Evolutionary conservation across 2,888 invertebrate species (phyloP).

Genomic region (Nomada fucata): DNA sequence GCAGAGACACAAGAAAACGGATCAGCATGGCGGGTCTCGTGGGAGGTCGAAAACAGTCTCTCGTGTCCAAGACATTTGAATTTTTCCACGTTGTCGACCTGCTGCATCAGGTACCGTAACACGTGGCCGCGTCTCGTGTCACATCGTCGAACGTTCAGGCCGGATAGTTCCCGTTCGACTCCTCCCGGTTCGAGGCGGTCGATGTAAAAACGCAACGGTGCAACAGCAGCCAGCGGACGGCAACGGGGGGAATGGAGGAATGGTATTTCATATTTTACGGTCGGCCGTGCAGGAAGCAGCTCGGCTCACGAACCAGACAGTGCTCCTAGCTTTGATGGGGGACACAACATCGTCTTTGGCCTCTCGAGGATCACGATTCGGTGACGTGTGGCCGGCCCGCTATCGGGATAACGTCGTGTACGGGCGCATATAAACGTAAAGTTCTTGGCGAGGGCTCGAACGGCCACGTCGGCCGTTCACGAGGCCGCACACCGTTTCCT

Average conservation of each 20-base stretch:
- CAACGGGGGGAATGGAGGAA: slow-evolving; percentile 7
- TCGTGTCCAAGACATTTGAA: slow-evolving; percentile 56
- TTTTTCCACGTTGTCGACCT: slow-evolving; percentile 20
- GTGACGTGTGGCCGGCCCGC: slow-evolving; percentile 76
- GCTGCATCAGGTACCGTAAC: slow-evolving; percentile 33
- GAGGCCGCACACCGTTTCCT: slow-evolving; percentile 65
- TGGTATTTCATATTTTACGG: slow-evolving; percentile 69
- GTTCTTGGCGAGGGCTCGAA: slow-evolving; percentile 61
- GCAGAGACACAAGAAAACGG: not conserved
- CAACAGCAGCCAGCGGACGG: not conserved
- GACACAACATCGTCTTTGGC: slow-evolving; percentile 67
- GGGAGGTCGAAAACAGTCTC: slow-evolving; percentile 45
- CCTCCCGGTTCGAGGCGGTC: not conserved
- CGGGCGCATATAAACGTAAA: slow-evolving; percentile 76
- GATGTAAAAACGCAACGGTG: not conserved
- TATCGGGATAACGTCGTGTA: slow-evolving; percentile 70
- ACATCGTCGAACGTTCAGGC: slow-evolving; percentile 15
- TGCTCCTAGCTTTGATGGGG: slow-evolving; percentile 70
- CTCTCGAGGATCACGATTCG: slow-evolving; percentile 78
- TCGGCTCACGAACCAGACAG: slow-evolving; percentile 64
- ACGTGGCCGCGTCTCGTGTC: slow-evolving; percentile 30
- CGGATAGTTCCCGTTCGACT: not conserved
- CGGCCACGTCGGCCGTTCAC: slow-evolving; percentile 45
- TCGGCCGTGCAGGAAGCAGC: slow-evolving; percentile 61
- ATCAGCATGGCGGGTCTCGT: slow-evolving; percentile 10